A percentile compares a stretch with the other conserved stretches of the same genome.
phyloP scores from a whole-genome alignment of 1,140 invertebrate species.

The Drosophila mojavensis region DNA sequence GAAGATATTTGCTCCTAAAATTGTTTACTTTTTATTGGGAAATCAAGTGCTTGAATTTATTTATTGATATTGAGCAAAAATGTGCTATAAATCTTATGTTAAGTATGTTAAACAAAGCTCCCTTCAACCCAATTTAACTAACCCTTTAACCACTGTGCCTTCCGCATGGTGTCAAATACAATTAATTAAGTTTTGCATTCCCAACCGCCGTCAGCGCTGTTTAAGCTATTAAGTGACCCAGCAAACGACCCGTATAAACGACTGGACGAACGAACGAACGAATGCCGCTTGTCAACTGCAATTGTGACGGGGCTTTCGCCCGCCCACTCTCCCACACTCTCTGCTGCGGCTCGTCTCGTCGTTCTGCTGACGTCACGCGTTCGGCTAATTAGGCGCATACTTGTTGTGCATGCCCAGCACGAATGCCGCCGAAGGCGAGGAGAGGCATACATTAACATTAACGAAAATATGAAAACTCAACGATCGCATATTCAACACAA shows the following conservation, averaged over 20 bases:
- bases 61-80: background rate
- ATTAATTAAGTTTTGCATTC: slow-evolving; percentile 63
- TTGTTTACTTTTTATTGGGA: no score
- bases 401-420: slow-evolving; percentile 40
- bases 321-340: slow-evolving; percentile 1
- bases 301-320: slow-evolving; percentile 23
- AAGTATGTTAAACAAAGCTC: no score
- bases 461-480: slow-evolving; percentile 37
- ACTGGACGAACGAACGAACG: slow-evolving; percentile 1
- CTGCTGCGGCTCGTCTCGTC: background rate
- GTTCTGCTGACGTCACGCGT: slow-evolving; percentile 37
- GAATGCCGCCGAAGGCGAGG: slow-evolving; percentile 21
- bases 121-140: no score
- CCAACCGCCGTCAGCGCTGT: slow-evolving; percentile 31
- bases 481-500: slow-evolving; percentile 34
- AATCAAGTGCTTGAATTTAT: background rate
- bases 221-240: slow-evolving; percentile 63
- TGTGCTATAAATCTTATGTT: background rate
- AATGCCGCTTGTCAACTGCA: slow-evolving; percentile 22
- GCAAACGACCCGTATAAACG: slow-evolving; percentile 23
- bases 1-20: no score
- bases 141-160: slow-evolving; percentile 26
- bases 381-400: slow-evolving; percentile 43
- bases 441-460: slow-evolving; percentile 27
- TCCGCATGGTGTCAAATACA: slow-evolving; percentile 10